phyloP scores from a whole-genome alignment of 2,888 invertebrate species.

The Heliconius aoede region DNA sequence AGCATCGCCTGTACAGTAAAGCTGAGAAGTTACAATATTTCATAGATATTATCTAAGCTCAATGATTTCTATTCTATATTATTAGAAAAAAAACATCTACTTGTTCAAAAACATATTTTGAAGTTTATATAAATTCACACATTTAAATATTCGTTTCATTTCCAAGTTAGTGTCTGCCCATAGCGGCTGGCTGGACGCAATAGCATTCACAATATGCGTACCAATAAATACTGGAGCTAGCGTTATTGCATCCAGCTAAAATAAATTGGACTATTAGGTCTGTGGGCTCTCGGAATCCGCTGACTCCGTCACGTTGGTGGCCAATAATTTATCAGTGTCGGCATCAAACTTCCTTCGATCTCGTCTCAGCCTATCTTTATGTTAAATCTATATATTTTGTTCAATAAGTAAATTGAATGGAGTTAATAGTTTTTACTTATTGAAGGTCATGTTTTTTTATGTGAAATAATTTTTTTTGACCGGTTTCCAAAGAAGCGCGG shows the following conservation, averaged over 20 bases:
- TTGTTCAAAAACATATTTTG: background rate
- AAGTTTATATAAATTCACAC: background rate
- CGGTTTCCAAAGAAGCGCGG: too few relatives aligned
- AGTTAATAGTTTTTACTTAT: background rate
- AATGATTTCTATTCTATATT: background rate
- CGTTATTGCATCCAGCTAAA: slow-evolving; percentile 36
- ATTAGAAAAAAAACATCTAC: background rate
- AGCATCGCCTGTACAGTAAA: background rate
- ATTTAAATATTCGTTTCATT: slow-evolving; percentile 22
- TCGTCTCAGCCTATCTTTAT: slow-evolving; percentile 32
- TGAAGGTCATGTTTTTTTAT: background rate
- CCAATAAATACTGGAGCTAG: slow-evolving; percentile 34
- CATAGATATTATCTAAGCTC: too few relatives aligned
- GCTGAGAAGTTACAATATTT: too few relatives aligned
- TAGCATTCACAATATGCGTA: slow-evolving; percentile 32
- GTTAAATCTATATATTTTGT: slow-evolving; percentile 28
- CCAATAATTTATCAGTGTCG: slow-evolving; percentile 43
- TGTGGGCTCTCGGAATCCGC: slow-evolving; percentile 31
- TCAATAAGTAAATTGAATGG: slow-evolving; percentile 22
- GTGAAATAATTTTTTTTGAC: too few relatives aligned
- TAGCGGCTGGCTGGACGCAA: slow-evolving; percentile 33
- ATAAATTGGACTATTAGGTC: slow-evolving; percentile 34
- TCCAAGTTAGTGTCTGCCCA: slow-evolving; percentile 27
- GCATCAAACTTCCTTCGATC: slow-evolving; percentile 39
- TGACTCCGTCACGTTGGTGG: slow-evolving; percentile 32